Evolutionary conservation across 2,113 vertebrate genomes (phyloP).

Genomic region (Salvelinus fontinalis): DNA sequence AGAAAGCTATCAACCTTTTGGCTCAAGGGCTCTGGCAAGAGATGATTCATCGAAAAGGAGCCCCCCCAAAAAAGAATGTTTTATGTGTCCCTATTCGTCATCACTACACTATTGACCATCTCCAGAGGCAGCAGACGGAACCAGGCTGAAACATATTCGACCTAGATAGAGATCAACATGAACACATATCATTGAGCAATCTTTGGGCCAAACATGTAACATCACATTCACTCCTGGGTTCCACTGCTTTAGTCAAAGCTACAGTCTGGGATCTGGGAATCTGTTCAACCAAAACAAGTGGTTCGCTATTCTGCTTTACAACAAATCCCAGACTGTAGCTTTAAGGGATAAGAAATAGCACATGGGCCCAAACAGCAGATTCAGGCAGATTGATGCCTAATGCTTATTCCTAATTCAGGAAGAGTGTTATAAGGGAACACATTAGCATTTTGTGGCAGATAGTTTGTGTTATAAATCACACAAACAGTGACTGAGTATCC

Average conservation of each 20-base stretch:
- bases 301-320: no score
- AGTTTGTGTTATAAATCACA: background rate
- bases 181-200: background rate
- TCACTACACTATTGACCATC: conserved; percentile 9
- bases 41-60: conserved; percentile 17
- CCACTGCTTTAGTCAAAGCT: background rate
- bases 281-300: no score
- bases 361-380: background rate
- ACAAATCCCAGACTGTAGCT: no score
- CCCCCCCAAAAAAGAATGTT: background rate
- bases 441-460: background rate
- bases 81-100: background rate
- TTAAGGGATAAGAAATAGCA: background rate
- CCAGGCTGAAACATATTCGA: background rate
- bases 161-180: background rate
- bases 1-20: conserved; percentile 17
- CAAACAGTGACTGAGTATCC: background rate
- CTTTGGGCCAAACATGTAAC: background rate
- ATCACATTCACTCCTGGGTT: background rate
- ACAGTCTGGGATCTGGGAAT: no score
- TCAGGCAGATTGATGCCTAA: background rate
- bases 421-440: background rate
- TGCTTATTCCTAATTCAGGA: background rate
- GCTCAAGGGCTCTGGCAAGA: conserved; percentile 3
- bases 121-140: background rate